Conservation (phyloP, 2,113 vertebrate species). For the Myanophis thanlyinensis region DNA sequence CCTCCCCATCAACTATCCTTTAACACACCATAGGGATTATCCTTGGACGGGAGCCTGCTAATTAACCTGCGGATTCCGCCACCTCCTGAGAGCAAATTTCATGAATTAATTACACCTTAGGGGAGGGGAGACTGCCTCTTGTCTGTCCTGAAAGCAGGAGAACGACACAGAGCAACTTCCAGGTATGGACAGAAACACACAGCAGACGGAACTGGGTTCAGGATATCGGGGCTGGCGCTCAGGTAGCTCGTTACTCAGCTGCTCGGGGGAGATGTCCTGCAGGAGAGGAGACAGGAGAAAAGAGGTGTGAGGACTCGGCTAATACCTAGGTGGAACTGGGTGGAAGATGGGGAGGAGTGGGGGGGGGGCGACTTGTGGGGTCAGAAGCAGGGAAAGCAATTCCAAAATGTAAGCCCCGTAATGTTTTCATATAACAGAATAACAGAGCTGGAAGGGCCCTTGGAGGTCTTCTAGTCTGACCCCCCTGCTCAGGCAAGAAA, state of each 20-base stretch:
- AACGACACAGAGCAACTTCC: background rate
- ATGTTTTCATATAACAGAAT: background rate
- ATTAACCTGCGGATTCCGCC: background rate
- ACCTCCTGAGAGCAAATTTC: background rate
- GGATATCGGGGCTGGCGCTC: slow-evolving; percentile 87
- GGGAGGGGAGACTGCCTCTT: background rate
- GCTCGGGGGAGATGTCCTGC: slow-evolving; percentile 83
- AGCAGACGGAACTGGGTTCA: background rate
- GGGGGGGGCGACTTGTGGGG: too few relatives aligned
- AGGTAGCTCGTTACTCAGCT: slow-evolving; percentile 80
- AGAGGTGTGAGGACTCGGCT: background rate
- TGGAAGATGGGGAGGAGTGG: background rate
- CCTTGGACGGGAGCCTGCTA: background rate
- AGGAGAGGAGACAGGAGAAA: slow-evolving; percentile 1
- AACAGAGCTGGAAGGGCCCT: background rate
- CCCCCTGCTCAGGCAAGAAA: too few relatives aligned
- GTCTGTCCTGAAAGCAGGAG: background rate
- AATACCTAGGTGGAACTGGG: background rate
- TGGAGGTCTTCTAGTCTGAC: background rate
- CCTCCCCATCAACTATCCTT: background rate
- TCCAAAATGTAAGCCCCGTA: background rate
- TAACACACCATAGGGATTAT: too few relatives aligned
- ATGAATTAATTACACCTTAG: background rate
- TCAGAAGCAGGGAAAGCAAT: background rate
- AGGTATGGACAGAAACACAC: background rate